Evolutionary conservation across 1,140 invertebrate genomes (phyloP).

Genomic region (Euura saliciscinereae): DNA sequence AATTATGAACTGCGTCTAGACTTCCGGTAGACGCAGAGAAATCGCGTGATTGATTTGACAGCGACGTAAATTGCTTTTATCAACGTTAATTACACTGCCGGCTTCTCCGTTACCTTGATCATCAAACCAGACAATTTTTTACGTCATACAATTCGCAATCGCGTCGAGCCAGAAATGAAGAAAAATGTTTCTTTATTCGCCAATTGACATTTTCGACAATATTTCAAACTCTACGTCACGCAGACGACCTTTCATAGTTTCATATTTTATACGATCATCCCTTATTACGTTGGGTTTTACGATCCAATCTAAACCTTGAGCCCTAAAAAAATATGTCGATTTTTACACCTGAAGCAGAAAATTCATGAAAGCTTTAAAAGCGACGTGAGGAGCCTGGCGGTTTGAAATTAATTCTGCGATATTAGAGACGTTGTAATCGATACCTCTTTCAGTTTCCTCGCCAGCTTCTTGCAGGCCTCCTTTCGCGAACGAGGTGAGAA

Average conservation of each 20-base stretch:
- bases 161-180: not conserved
- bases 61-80: not conserved
- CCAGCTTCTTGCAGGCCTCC: no score
- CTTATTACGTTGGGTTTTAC: not conserved
- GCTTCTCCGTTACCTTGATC: no score
- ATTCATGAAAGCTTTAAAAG: not conserved
- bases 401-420: no score
- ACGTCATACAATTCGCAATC: no score
- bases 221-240: not conserved
- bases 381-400: no score
- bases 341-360: not conserved
- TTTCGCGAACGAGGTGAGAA: no score
- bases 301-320: not conserved
- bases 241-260: not conserved
- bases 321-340: not conserved
- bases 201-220: not conserved
- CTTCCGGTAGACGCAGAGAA: not conserved
- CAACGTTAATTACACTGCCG: not conserved
- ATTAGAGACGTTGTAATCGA: no score
- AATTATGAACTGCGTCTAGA: not conserved
- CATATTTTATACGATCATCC: not conserved
- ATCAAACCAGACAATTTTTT: no score
- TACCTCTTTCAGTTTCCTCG: no score
- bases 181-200: not conserved
- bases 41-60: not conserved